Evolutionary conservation across 1,140 invertebrate species (phyloP), one percentile per base, ranked within the genome.

Genomic region (Drosophila nannoptera): DNA sequence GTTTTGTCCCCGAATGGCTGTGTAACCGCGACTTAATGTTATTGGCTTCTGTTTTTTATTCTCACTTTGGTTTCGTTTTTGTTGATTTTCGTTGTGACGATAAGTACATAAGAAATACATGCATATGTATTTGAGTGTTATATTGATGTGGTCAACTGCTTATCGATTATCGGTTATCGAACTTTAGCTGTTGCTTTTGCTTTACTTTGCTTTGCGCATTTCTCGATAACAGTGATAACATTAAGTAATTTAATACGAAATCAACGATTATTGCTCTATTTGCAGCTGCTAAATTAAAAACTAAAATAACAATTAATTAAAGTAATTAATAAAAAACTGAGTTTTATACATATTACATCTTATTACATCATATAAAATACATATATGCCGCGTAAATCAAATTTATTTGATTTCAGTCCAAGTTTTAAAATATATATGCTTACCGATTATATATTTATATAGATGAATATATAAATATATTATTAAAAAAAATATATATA

Each of bases 331-430:
- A 4, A 36, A 60, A n/a, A 43, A 60, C 55, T 8, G 33, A 49
- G 43, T 49, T 63, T 35, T 55, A 69, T 42, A 58, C 29, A 65
- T 16, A 56, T 33, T 45, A 42, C 55, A 58, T 35, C 22, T 22
- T 22, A 16, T 7, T 16, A 58, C 38, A 62, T 69, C 22, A 69
- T 54, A 55, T 60, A 43, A 61, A 50, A 42, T 64, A 63, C 8
- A 65, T 29, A 60, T 32, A 64, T 50, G 35, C 2, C 77, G 76
- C 69, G 80, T 76, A 80, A 83, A 73, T 71, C 48, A 80, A 81
- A 84, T 86, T 81, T 81, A 86, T 86, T 86, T 86, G 81, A 86
- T 86, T 86, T 86, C 81, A 84, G 81, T 81, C 81, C 81, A 84
- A 84, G 81, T 86, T 86, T 16, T 48, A 77, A 81, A 77, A 50